Evolutionary conservation across 2,113 vertebrate genomes (phyloP).

Genomic region (Procavia capensis): DNA sequence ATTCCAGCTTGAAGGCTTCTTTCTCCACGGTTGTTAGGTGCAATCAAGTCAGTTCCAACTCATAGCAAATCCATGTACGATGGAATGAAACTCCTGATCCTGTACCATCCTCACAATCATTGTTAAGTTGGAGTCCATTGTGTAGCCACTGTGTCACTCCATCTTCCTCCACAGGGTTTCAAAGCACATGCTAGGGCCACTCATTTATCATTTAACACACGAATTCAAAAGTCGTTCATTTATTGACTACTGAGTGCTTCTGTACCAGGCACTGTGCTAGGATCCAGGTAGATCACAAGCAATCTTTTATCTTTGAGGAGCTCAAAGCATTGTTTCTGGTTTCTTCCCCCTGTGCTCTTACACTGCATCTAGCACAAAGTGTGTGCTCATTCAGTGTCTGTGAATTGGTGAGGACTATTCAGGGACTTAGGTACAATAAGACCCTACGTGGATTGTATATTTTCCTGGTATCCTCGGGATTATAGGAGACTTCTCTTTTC

Average conservation of each 20-base stretch:
- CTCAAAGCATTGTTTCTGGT: background rate
- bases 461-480: background rate
- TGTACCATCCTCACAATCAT: too few relatives aligned
- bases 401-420: background rate
- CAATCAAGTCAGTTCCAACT: too few relatives aligned
- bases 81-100: too few relatives aligned
- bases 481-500: background rate
- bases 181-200: background rate
- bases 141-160: too few relatives aligned
- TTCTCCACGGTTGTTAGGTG: background rate
- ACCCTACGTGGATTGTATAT: background rate
- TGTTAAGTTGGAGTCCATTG: too few relatives aligned
- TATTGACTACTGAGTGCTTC: background rate
- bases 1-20: background rate
- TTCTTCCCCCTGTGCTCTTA: background rate
- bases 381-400: background rate
- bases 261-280: background rate
- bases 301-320: background rate
- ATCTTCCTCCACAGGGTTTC: background rate
- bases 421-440: accelerated
- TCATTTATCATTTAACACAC: background rate
- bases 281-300: background rate
- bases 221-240: background rate
- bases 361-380: background rate
- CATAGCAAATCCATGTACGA: too few relatives aligned